These are phyloP conservation scores for Chiloscyllium punctatum DNA, from an alignment of 2,797 vertebrate species.

Conservation along the genomic window DNA sequence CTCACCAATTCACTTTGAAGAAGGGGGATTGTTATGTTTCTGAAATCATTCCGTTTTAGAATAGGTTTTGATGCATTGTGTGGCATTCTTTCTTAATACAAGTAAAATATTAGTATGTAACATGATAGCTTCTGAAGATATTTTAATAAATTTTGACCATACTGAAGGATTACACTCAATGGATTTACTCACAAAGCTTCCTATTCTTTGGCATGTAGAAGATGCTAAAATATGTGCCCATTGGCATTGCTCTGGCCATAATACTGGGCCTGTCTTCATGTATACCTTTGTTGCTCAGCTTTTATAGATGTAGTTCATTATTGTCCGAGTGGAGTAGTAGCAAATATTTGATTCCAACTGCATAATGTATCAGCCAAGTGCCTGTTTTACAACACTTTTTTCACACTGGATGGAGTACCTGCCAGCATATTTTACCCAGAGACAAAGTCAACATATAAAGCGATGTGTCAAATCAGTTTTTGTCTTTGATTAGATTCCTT, in stretches of 20 bases:
- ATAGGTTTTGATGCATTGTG: not conserved
- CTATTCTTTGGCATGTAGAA: not conserved
- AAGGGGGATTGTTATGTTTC: not conserved
- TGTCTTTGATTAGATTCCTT: not conserved
- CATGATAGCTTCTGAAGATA: not conserved
- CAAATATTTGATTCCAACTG: slow-evolving; percentile 4
- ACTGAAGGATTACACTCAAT: not conserved
- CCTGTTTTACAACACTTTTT: not conserved
- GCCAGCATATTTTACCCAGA: not conserved
- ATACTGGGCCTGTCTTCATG: not conserved
- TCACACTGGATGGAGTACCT: not conserved
- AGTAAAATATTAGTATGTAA: not conserved
- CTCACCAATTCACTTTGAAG: not conserved
- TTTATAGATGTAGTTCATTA: not conserved
- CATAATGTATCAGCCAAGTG: not conserved
- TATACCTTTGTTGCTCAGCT: not conserved
- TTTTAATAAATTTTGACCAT: not conserved
- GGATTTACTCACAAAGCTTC: not conserved
- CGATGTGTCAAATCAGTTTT: not conserved
- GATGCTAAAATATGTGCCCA: not conserved
- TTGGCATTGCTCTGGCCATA: not conserved
- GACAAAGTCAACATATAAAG: not conserved
- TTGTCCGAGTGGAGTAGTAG: not conserved
- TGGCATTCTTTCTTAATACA: not conserved
- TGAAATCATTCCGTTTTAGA: not conserved